phyloP scores from a whole-genome alignment of 1,140 invertebrate genomes.

The Mercenaria mercenaria region DNA sequence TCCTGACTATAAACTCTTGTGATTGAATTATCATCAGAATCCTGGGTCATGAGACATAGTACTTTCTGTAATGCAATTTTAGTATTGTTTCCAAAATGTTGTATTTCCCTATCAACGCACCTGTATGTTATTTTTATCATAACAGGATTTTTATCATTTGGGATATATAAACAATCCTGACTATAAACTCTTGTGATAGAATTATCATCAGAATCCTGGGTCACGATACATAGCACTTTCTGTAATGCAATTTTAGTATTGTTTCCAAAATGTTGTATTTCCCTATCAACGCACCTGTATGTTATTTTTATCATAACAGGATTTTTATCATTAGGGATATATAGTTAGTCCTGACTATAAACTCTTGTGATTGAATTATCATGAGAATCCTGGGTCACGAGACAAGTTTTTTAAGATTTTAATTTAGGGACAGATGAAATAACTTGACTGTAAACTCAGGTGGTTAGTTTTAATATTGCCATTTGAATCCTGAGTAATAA shows the following conservation, averaged over 20 bases:
- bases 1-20: conserved; percentile 1
- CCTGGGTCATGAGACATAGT: conserved; percentile 28
- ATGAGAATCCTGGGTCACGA: conserved; percentile 32
- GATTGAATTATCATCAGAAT: neutral
- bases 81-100: too few species aligned
- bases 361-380: neutral
- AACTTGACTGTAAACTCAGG: neutral
- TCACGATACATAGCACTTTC: conserved; percentile 39
- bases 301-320: neutral
- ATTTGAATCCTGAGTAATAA: conserved; percentile 37
- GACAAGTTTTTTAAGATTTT: too few species aligned
- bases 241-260: too few species aligned
- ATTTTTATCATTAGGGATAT: conserved; percentile 3
- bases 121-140: neutral
- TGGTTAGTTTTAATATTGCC: neutral
- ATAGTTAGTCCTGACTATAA: conserved; percentile 8
- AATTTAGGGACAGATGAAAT: too few species aligned
- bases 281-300: conserved; percentile 34
- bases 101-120: conserved; percentile 19
- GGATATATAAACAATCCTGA: conserved; percentile 23
- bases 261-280: too few species aligned
- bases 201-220: conserved; percentile 23
- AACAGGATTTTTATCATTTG: neutral
- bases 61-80: too few species aligned
- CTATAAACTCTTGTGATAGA: conserved; percentile 34